phyloP scores from a whole-genome alignment of 2,113 vertebrate genomes.

The Hippocampus zosterae region DNA sequence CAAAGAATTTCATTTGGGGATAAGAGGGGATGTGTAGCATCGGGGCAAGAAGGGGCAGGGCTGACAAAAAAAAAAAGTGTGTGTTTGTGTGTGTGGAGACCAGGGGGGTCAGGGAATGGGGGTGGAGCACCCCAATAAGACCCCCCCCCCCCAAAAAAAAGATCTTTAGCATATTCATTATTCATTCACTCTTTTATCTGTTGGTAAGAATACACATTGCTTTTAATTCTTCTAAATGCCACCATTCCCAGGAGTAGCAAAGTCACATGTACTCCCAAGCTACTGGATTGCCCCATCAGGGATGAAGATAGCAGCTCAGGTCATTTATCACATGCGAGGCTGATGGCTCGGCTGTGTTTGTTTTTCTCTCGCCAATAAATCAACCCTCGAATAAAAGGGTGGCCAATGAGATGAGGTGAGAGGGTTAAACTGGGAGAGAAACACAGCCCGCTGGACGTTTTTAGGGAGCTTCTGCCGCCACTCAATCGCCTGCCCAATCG shows the following conservation, averaged over 20 bases:
- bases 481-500: conserved; percentile 45
- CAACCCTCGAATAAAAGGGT: conserved; percentile 65
- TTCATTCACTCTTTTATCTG: background rate
- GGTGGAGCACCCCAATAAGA: conserved; percentile 11
- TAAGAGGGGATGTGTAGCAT: conserved; percentile 60
- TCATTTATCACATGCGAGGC: conserved; percentile 59
- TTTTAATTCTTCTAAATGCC: background rate
- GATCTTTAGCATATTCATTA: background rate
- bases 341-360: conserved; percentile 57
- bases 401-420: conserved; percentile 59
- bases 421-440: conserved; percentile 68
- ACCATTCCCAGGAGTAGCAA: background rate
- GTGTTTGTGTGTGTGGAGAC: too few relatives aligned
- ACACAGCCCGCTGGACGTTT: conserved; percentile 54
- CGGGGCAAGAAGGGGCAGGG: conserved; percentile 41
- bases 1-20: conserved; percentile 74
- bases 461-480: conserved; percentile 55
- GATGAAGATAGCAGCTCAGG: conserved; percentile 54
- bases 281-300: conserved; percentile 39
- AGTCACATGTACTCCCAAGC: conserved; percentile 9
- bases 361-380: conserved; percentile 74
- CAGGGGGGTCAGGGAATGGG: background rate
- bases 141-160: too few relatives aligned
- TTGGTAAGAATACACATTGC: background rate
- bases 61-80: background rate